Evolutionary conservation across 2,888 invertebrate genomes (phyloP).

Genomic region (Chelonus formosanus): DNA sequence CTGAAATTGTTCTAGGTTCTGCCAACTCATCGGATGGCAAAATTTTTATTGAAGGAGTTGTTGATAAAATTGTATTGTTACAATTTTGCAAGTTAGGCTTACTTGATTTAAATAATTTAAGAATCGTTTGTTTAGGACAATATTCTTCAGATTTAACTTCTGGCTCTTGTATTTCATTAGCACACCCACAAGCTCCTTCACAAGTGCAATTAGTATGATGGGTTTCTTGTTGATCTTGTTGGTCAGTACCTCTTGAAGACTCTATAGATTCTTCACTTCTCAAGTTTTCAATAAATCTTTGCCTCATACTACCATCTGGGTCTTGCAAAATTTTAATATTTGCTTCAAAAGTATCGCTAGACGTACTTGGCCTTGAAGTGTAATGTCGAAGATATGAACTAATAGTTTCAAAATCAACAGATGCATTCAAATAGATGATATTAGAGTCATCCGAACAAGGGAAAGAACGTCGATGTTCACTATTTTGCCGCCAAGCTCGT

Average conservation of each 20-base stretch:
- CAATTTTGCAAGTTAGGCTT: conserved; percentile 37
- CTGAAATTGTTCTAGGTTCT: conserved; percentile 44
- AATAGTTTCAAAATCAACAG: conserved; percentile 49
- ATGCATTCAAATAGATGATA: conserved; percentile 37
- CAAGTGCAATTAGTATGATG: conserved; percentile 26
- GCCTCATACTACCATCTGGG: conserved; percentile 15
- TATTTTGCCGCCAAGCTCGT: conserved; percentile 43
- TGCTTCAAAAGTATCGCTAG: conserved; percentile 48
- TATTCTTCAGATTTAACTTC: conserved; percentile 23
- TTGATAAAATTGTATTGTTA: background rate
- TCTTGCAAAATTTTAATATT: conserved; percentile 43
- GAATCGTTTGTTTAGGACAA: conserved; percentile 42
- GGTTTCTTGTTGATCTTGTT: background rate
- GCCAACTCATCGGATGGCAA: conserved; percentile 38
- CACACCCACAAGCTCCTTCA: conserved; percentile 29
- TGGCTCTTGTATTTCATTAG: background rate
- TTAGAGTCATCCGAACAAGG: conserved; percentile 36
- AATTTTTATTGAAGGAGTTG: background rate
- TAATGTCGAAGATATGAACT: conserved; percentile 55
- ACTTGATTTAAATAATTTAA: conserved; percentile 45
- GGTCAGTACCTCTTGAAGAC: background rate
- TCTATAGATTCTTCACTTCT: conserved; percentile 5
- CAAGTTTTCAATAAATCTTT: background rate
- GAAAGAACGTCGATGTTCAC: conserved; percentile 46
- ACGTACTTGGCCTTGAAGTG: conserved; percentile 30